These are phyloP conservation scores for Todiramphus chloris DNA, from an alignment of 2,113 vertebrate species.

Conservation along the genomic window DNA sequence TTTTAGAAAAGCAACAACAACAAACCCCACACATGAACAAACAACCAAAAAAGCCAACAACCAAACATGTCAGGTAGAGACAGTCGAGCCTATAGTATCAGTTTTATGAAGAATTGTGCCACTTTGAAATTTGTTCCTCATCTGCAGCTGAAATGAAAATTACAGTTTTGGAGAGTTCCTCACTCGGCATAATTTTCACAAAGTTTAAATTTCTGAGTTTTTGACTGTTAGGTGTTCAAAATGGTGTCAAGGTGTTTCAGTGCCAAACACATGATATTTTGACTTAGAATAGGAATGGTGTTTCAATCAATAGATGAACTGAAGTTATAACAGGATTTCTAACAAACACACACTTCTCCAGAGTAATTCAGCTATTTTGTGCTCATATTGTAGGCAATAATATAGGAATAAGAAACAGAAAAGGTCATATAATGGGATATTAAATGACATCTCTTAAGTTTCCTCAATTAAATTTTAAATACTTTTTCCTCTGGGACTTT, in stretches of 20 bases:
- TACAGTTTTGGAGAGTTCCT: neutral
- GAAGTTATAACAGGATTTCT: neutral
- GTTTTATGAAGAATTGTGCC: neutral
- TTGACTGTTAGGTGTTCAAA: neutral
- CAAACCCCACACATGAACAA: no score
- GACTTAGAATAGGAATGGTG: neutral
- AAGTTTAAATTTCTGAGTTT: neutral
- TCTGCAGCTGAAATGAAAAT: neutral
- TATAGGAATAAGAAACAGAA: neutral
- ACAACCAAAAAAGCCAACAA: neutral
- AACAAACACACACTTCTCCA: neutral
- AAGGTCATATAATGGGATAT: neutral
- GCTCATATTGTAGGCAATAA: neutral
- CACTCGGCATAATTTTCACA: neutral
- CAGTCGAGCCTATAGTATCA: neutral
- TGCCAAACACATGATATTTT: neutral
- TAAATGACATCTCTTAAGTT: neutral
- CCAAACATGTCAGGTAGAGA: neutral
- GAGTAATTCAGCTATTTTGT: neutral
- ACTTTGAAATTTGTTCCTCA: neutral
- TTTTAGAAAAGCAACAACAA: neutral
- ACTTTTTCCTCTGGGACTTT: neutral
- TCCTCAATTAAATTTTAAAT: neutral
- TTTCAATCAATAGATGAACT: neutral
- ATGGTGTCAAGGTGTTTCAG: neutral